phyloP scores from a whole-genome alignment of 2,888 invertebrate species.

The Polylopha cassiicola region DNA sequence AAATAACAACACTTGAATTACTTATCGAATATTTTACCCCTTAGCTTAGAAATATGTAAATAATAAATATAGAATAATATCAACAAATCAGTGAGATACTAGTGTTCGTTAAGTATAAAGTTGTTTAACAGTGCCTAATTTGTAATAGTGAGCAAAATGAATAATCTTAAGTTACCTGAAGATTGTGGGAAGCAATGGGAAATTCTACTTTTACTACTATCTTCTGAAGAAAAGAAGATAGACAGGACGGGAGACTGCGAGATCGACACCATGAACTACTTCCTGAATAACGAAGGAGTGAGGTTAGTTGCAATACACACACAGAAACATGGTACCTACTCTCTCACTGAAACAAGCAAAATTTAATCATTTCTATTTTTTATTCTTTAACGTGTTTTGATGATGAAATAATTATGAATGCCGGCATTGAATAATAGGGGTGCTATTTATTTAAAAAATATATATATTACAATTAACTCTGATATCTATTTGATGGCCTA shows the following conservation, averaged over 20 bases:
- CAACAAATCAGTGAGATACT: conserved; percentile 18
- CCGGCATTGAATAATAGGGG: too few relatives aligned
- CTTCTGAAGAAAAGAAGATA: conserved; percentile 66
- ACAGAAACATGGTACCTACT: too few relatives aligned
- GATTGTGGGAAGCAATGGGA: conserved; percentile 68
- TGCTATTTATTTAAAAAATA: too few relatives aligned
- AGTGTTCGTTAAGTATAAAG: conserved; percentile 17
- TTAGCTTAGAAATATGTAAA: conserved; percentile 10
- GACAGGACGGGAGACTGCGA: conserved; percentile 57
- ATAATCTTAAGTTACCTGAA: conserved; percentile 46
- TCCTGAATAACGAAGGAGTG: conserved; percentile 57
- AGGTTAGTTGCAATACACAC: conserved; percentile 37
- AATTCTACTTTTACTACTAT: conserved; percentile 54
- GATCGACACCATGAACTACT: conserved; percentile 61
- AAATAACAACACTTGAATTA: conserved; percentile 20
- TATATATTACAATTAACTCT: too few relatives aligned
- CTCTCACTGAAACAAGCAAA: too few relatives aligned
- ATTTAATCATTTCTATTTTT: too few relatives aligned
- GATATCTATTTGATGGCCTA: too few relatives aligned
- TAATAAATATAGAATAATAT: conserved; percentile 9
- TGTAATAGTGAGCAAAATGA: conserved; percentile 36
- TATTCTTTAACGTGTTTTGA: too few relatives aligned
- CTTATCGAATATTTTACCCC: conserved; percentile 4
- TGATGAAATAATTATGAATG: too few relatives aligned
- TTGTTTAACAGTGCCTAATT: conserved; percentile 21